Evolutionary conservation across 2,888 invertebrate genomes (phyloP).

Genomic region (Epirrhoe tristata): DNA sequence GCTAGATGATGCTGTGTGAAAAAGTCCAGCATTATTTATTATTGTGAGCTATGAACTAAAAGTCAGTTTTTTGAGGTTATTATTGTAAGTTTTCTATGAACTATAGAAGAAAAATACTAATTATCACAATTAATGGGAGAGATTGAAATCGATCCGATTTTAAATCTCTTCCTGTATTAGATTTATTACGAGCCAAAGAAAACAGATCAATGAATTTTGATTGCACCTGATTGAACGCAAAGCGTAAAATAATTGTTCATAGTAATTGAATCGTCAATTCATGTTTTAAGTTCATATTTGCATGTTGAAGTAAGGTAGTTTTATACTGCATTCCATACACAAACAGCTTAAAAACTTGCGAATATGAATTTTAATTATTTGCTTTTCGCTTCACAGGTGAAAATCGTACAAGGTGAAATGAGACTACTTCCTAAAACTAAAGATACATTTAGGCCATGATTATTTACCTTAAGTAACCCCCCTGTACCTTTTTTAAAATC

Average conservation of each 20-base stretch:
- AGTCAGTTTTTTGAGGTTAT: neutral
- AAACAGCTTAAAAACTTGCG: neutral
- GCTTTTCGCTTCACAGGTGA: neutral
- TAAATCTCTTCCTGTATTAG: neutral
- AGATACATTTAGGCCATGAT: too few relatives aligned
- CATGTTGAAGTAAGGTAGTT: neutral
- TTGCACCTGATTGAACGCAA: neutral
- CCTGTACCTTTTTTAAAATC: too few relatives aligned
- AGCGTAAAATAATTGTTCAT: neutral
- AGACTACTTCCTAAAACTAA: neutral
- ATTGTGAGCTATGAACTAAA: neutral
- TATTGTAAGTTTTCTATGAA: neutral
- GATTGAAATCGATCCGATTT: neutral
- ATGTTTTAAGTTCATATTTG: neutral
- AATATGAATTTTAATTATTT: neutral
- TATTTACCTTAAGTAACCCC: too few relatives aligned
- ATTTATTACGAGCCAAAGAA: constrained; percentile 17
- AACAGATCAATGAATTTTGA: neutral
- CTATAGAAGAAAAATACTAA: neutral
- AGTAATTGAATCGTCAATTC: neutral
- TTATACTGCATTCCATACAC: neutral
- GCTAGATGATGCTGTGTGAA: too few relatives aligned
- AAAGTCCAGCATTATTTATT: too few relatives aligned
- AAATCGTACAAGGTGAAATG: neutral
- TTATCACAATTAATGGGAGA: neutral